Evolutionary conservation across 2,888 invertebrate species (phyloP).

Genomic region (Catocala sponsa): DNA sequence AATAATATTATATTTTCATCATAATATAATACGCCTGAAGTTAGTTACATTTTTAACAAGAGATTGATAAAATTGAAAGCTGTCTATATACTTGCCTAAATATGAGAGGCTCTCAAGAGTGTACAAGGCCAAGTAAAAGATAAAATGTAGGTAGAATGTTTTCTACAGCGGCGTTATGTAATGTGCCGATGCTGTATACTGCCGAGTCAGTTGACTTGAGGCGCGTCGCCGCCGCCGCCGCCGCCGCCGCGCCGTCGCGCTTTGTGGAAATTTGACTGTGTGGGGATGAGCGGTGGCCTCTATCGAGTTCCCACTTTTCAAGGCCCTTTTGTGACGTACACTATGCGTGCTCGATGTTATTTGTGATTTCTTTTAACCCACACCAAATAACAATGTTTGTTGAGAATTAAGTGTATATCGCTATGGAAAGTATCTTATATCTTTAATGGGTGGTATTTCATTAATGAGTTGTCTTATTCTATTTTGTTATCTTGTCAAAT

Average conservation of each 20-base stretch:
- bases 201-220: slow-evolving; percentile 24
- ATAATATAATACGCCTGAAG: too few species aligned
- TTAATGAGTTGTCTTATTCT: neutral
- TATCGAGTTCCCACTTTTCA: slow-evolving; percentile 14
- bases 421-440: neutral
- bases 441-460: neutral
- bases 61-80: neutral
- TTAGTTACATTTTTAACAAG: neutral
- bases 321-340: slow-evolving; percentile 2
- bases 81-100: neutral
- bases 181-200: slow-evolving; percentile 22
- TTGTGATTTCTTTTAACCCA: slow-evolving; percentile 1
- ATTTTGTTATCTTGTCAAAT: too few species aligned
- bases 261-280: slow-evolving; percentile 14
- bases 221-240: neutral
- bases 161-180: slow-evolving; percentile 35
- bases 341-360: slow-evolving; percentile 1
- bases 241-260: neutral
- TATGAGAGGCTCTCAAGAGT: slow-evolving; percentile 5
- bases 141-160: slow-evolving; percentile 27
- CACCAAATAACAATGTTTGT: neutral
- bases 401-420: neutral
- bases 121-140: slow-evolving; percentile 23
- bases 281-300: slow-evolving; percentile 5
- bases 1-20: too few species aligned